Evolutionary conservation across 2,113 vertebrate genomes (phyloP).

Genomic region (Hemichromis elongatus): DNA sequence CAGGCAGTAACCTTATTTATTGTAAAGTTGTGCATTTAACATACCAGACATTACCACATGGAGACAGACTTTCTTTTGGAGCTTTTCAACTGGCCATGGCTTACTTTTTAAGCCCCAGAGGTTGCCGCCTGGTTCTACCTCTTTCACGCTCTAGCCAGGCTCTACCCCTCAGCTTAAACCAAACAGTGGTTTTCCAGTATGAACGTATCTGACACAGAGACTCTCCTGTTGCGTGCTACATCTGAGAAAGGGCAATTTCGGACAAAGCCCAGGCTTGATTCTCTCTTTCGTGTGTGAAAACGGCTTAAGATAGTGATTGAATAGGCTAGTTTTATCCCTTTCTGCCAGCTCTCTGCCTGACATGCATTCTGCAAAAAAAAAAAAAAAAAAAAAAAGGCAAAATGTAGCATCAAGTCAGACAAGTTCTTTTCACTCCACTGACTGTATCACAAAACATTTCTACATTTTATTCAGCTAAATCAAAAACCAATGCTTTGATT

Average conservation of each 20-base stretch:
- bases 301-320: not conserved
- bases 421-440: not conserved
- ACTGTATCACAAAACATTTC: slow-evolving; percentile 29
- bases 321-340: not conserved
- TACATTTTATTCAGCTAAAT: slow-evolving; percentile 33
- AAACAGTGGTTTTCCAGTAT: not conserved
- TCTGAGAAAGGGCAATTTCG: not conserved
- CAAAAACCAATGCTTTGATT: slow-evolving; percentile 31
- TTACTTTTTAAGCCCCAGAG: not conserved
- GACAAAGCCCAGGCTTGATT: not conserved
- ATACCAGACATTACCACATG: not conserved
- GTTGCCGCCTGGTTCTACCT: not conserved
- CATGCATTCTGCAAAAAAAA: not conserved
- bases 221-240: not conserved
- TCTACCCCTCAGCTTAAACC: not conserved
- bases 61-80: not conserved
- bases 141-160: not conserved
- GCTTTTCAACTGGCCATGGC: not conserved
- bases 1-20: not conserved
- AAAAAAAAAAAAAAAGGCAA: not conserved
- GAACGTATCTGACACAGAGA: not conserved
- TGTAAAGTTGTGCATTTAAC: not conserved
- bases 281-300: not conserved
- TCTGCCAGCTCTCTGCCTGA: not conserved
- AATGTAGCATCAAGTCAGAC: not conserved